A percentile compares a stretch with the other conserved stretches of the same genome.
These are phyloP conservation scores for Prietella phreatophila DNA, from an alignment of 2,113 vertebrate species.

Conservation along the genomic window DNA sequence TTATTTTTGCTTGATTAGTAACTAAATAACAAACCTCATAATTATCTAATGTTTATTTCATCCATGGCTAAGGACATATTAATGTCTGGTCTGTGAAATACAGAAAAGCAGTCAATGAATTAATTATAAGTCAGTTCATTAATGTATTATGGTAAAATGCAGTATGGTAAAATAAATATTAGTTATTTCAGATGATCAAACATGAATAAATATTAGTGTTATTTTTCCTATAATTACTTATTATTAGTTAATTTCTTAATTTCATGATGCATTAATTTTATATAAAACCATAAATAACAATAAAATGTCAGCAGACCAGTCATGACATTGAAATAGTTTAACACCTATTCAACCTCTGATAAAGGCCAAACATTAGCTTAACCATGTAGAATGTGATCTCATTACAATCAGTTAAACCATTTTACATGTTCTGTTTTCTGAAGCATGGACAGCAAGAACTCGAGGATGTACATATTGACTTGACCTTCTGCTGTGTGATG, in stretches of 20 bases:
- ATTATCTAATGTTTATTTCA: neutral
- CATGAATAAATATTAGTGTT: neutral
- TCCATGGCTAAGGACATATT: neutral
- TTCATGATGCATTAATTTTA: neutral
- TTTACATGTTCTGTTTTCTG: neutral
- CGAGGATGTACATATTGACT: neutral
- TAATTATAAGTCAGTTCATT: neutral
- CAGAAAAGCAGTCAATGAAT: neutral
- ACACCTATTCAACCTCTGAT: neutral
- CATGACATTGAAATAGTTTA: neutral
- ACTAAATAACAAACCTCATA: neutral
- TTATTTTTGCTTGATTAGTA: neutral
- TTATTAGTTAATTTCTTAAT: neutral
- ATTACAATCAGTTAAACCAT: neutral
- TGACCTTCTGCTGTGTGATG: neutral
- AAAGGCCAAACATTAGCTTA: neutral
- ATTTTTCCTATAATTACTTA: neutral
- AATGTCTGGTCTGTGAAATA: neutral
- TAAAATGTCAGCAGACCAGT: neutral
- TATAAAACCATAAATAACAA: neutral
- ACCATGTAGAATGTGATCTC: neutral
- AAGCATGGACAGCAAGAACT: neutral
- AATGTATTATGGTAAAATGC: neutral
- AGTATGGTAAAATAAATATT: neutral
- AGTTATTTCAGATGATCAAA: neutral